A percentile compares a stretch with the other conserved stretches of the same genome.
Evolutionary conservation across 1,140 invertebrate genomes (phyloP).

Genomic region (Eurytemora carolleeae): DNA sequence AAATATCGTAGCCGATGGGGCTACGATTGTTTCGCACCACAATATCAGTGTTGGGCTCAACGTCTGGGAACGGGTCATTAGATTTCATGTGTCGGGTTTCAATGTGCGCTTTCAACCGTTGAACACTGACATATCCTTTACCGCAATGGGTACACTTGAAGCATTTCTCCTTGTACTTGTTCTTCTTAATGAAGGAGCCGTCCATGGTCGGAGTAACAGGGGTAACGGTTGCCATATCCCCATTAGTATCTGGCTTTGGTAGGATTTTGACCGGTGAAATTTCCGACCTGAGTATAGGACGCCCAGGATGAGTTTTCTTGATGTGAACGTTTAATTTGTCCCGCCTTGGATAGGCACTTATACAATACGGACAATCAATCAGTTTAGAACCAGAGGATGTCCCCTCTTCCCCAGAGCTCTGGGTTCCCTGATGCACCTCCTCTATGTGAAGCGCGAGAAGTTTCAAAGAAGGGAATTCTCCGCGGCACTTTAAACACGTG

Average conservation of each 20-base stretch:
- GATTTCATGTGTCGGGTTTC: background rate
- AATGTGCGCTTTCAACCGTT: background rate
- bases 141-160: background rate
- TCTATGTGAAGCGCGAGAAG: background rate
- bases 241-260: too few relatives aligned
- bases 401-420: background rate
- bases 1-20: background rate
- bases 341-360: background rate
- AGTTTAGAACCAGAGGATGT: too few relatives aligned
- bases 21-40: background rate
- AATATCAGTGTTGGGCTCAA: background rate
- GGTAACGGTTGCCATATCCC: background rate
- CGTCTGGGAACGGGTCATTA: background rate
- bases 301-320: background rate
- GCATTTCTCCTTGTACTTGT: background rate
- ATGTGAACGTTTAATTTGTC: background rate
- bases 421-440: background rate
- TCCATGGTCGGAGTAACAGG: background rate
- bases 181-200: too few relatives aligned
- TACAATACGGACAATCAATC: background rate
- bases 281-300: background rate
- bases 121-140: background rate
- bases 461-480: background rate
- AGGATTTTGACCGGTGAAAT: background rate
- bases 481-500: background rate